Evolutionary conservation across 2,888 invertebrate species (phyloP).

Genomic region (Lycophotia porphyrea): DNA sequence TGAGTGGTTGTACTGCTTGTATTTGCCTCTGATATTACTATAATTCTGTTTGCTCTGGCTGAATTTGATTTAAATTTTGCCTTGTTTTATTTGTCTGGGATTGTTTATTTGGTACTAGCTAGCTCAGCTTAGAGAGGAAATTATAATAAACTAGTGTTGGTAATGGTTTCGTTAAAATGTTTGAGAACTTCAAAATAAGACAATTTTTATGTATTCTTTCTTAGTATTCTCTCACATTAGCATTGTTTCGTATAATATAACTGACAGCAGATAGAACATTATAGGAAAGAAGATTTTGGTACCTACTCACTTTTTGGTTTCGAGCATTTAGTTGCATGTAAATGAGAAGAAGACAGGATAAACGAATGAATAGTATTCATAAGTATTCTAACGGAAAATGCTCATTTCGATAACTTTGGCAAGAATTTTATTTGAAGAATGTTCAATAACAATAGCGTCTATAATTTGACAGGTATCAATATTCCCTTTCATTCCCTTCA

Average conservation of each 20-base stretch:
- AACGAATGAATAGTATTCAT: neutral
- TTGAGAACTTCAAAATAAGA: neutral
- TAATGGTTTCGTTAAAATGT: neutral
- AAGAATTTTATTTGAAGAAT: conserved; percentile 1
- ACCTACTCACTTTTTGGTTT: neutral
- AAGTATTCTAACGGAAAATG: neutral
- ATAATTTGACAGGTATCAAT: conserved; percentile 55
- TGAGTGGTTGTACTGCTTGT: conserved; percentile 63
- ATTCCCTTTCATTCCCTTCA: conserved; percentile 27
- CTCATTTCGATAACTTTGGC: neutral
- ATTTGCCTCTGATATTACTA: conserved; percentile 61
- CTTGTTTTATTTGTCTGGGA: neutral
- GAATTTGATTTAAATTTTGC: conserved; percentile 25
- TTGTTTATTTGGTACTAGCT: neutral
- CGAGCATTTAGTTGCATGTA: neutral
- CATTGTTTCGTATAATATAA: neutral
- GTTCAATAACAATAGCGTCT: conserved; percentile 32
- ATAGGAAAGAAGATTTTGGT: neutral
- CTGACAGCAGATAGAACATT: neutral
- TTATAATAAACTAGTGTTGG: neutral
- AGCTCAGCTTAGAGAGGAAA: too few species aligned
- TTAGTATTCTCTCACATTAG: too few species aligned
- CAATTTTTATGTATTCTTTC: neutral
- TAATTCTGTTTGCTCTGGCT: conserved; percentile 32
- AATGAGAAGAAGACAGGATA: neutral